These are phyloP conservation scores for Portunus trituberculatus DNA, from an alignment of 1,140 invertebrate species.

Conservation along the genomic window DNA sequence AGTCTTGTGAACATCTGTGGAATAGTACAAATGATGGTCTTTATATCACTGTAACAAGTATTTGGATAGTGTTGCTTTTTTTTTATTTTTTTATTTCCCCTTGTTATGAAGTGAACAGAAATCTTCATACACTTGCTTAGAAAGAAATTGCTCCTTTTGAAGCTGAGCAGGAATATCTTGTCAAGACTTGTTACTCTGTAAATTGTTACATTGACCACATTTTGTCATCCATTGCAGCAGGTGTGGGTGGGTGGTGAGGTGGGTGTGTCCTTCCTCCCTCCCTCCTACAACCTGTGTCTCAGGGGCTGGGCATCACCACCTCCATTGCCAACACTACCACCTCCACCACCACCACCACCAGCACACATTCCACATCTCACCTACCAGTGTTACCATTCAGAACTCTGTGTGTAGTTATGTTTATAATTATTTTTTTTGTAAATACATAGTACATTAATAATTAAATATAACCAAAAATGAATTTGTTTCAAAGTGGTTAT, in stretches of 20 bases:
- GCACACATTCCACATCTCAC: slow-evolving; percentile 20
- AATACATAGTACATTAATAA: slow-evolving; percentile 3
- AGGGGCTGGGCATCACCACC: not conserved
- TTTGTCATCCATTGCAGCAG: not conserved
- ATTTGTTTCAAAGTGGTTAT: not conserved
- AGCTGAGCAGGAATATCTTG: not conserved
- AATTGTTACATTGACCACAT: not conserved
- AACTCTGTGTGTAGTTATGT: slow-evolving; percentile 7
- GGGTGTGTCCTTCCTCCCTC: not conserved
- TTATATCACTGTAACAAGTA: not conserved
- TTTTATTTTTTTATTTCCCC: not conserved
- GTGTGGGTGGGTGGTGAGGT: not conserved
- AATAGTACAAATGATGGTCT: slow-evolving; percentile 23
- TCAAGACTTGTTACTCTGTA: slow-evolving; percentile 2
- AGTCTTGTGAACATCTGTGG: slow-evolving; percentile 21
- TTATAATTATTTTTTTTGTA: slow-evolving; percentile 25
- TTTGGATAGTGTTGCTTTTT: not conserved
- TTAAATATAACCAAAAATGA: not conserved
- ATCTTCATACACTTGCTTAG: not conserved
- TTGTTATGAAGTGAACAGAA: not conserved
- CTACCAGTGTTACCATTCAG: slow-evolving; percentile 21
- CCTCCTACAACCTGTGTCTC: not conserved
- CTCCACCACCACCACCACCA: slow-evolving; percentile 20
- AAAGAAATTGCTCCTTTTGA: not conserved
- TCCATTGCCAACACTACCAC: not conserved